A percentile compares a stretch with the other conserved stretches of the same genome.
Conservation (phyloP, 2,797 vertebrate species). For the Danio tinwini region DNA sequence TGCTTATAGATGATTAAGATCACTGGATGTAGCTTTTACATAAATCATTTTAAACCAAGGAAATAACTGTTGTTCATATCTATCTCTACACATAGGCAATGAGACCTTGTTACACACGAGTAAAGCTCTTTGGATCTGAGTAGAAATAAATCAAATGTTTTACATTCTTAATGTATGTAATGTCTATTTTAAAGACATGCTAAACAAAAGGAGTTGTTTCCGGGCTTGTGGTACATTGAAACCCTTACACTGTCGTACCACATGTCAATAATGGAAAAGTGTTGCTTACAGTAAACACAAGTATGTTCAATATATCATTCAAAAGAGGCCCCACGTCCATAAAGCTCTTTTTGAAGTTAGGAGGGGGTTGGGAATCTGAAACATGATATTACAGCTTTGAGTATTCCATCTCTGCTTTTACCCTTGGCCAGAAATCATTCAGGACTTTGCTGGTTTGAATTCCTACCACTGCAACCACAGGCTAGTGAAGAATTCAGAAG, state of each 20-base stretch:
- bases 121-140: slow-evolving; percentile 41
- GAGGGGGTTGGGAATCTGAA: slow-evolving; percentile 51
- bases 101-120: slow-evolving; percentile 44
- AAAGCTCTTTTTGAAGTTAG: slow-evolving; percentile 29
- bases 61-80: slow-evolving; percentile 56
- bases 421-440: slow-evolving; percentile 51
- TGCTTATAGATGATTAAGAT: slow-evolving; percentile 69
- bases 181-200: slow-evolving; percentile 48
- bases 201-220: slow-evolving; percentile 43
- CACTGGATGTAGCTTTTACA: slow-evolving; percentile 57
- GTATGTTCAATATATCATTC: slow-evolving; percentile 55
- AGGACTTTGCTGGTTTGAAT: slow-evolving; percentile 49
- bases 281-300: slow-evolving; percentile 57
- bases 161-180: slow-evolving; percentile 40
- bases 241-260: slow-evolving; percentile 49
- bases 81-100: slow-evolving; percentile 32
- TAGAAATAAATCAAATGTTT: slow-evolving; percentile 44
- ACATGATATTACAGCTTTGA: slow-evolving; percentile 54
- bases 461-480: slow-evolving; percentile 55
- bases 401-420: slow-evolving; percentile 50
- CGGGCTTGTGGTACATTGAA: slow-evolving; percentile 46
- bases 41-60: slow-evolving; percentile 69
- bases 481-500: slow-evolving; percentile 55
- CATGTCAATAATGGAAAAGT: slow-evolving; percentile 58
- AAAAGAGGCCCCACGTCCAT: slow-evolving; percentile 48